Conservation (phyloP, 1,140 invertebrate genomes). For the Neoseiulus cucumeris region DNA sequence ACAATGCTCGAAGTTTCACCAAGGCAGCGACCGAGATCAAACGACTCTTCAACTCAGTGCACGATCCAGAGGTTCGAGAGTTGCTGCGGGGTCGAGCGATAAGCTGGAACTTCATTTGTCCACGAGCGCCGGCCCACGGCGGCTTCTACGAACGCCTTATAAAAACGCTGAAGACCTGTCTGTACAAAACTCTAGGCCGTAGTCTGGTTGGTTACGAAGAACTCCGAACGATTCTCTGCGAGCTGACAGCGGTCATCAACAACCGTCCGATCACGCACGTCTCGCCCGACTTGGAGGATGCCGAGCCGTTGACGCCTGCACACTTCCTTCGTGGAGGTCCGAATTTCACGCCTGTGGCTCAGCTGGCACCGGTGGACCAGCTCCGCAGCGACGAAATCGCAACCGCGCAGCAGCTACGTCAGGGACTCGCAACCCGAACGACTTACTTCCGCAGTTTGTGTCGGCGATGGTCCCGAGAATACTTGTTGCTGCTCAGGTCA, state of each 20-base stretch:
- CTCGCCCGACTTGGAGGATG: constrained; percentile 13
- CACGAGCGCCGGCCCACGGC: not conserved
- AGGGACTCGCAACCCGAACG: too few species aligned
- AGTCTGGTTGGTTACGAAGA: not conserved
- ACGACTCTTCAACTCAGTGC: not conserved
- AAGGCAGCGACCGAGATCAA: not conserved
- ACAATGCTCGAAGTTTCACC: constrained; percentile 2
- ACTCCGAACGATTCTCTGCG: too few species aligned
- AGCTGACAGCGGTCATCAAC: constrained; percentile 17
- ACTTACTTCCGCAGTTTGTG: too few species aligned
- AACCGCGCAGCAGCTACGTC: too few species aligned
- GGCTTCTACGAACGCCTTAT: constrained; percentile 1
- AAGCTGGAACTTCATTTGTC: not conserved
- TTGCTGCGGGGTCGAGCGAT: not conserved
- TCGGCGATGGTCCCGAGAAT: too few species aligned
- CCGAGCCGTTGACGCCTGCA: constrained; percentile 16
- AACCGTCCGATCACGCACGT: constrained; percentile 16
- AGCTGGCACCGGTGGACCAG: not conserved
- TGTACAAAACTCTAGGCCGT: not conserved
- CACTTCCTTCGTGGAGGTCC: too few species aligned
- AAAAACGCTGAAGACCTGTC: not conserved
- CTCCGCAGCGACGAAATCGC: too few species aligned
- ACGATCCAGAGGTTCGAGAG: not conserved
- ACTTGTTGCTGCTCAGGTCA: too few species aligned
- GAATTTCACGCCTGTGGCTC: too few species aligned